Base-by-base conservation (phyloP, 92 coral and sea anemone species). In the Epizoanthus fatuus region DNA sequence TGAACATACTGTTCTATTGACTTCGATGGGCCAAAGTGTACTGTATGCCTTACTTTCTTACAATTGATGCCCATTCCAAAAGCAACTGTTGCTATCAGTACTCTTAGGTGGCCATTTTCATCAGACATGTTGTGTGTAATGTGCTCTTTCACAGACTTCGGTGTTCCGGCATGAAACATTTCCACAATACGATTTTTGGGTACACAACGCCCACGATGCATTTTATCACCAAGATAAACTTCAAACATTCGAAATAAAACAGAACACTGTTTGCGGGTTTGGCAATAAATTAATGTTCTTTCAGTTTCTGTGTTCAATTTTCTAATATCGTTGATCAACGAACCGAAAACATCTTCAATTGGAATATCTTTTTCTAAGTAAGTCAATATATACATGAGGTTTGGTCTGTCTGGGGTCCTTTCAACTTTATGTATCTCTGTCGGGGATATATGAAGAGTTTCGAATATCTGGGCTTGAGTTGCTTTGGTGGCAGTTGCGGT, bases 141-240 rank as follows among this genome's bases (percentile, higher is more conserved):
- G 74, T 91, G 92, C 81, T 77, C 80, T 74, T 91, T 91, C 15
- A 88, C 92, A 45, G 87, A 20, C 57, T 49, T 52, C 0, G 90
- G 92, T 51, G 94, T 91, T 20, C 89, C 94, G 20, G 94, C 94
- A 79, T 91, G 92, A 79, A 72, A 88, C 94, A 91, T 91, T 64
- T 91, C 94, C 69, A 87, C 90, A 45, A 83, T 35, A 53, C 84
- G 84, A 66, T 88, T 72, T 22, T 39, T 76, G 35, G 71, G 85
- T 29, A 65, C 38, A 20, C 75, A 63, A 45, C 8, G 25, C 25
- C 67, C 45, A 64, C 14, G n/a, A 35, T 64, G 8, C 44, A 64
- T 64, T 32, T 74, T 71, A 55, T 29, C 29, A 3, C 90, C 87
- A 32, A 88, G 90, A 47, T 63, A 69, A 19, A 81, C 68, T 75